Conservation (phyloP, 2,888 invertebrate genomes). For the Noctua janthe region DNA sequence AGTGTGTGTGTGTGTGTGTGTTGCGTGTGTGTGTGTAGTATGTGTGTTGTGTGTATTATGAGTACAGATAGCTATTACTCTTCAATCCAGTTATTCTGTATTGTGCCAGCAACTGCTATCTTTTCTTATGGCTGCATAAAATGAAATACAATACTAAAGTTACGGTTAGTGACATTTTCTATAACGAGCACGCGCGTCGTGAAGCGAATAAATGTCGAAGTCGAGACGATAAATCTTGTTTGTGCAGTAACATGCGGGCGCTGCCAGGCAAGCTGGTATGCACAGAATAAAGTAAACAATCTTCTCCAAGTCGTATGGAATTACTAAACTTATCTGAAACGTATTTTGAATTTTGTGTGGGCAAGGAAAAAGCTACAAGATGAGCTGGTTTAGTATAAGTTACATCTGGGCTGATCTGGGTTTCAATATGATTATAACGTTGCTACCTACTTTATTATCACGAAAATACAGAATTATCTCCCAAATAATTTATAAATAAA, state of each 20-base stretch:
- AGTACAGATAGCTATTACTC: too few relatives aligned
- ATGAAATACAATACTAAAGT: not conserved
- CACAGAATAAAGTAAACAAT: not conserved
- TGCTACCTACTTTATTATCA: too few relatives aligned
- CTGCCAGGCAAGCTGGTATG: not conserved
- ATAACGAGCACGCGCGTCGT: not conserved
- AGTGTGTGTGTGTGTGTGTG: too few relatives aligned
- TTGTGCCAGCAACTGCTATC: not conserved
- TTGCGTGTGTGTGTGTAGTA: too few relatives aligned
- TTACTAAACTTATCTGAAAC: not conserved
- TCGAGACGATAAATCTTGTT: not conserved
- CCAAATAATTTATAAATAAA: too few relatives aligned
- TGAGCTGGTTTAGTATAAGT: not conserved
- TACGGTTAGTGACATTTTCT: not conserved
- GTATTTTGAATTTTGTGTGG: not conserved
- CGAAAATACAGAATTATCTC: too few relatives aligned
- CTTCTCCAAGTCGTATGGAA: not conserved
- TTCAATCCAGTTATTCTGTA: not conserved
- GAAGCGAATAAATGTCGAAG: not conserved
- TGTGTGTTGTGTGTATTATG: too few relatives aligned
- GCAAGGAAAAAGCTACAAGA: not conserved
- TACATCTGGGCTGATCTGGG: not conserved
- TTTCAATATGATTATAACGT: too few relatives aligned
- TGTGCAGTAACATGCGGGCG: not conserved
- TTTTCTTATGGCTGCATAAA: not conserved